These are phyloP conservation scores for Platanista minor DNA, from an alignment of 2,113 vertebrate species.

Conservation along the genomic window DNA sequence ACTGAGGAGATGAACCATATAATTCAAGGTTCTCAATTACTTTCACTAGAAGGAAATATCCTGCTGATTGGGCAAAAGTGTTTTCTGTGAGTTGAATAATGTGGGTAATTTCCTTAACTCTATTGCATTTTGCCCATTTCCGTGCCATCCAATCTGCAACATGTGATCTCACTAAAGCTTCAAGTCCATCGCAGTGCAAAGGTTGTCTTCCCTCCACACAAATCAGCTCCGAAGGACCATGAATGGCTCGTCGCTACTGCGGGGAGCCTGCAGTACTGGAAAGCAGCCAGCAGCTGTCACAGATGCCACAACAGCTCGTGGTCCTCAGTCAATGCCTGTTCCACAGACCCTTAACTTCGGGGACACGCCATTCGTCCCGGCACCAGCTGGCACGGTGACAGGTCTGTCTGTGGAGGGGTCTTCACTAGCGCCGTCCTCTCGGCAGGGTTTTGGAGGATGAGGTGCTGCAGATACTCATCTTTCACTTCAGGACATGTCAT, in stretches of 20 bases:
- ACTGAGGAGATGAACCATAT: neutral
- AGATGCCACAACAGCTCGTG: neutral
- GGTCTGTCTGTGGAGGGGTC: neutral
- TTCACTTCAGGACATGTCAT: conserved; percentile 46
- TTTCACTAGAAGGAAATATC: neutral
- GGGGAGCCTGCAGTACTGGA: neutral
- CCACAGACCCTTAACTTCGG: neutral
- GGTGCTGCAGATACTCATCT: conserved; percentile 26
- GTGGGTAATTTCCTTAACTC: neutral
- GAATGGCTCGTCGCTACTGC: neutral
- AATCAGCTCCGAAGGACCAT: neutral
- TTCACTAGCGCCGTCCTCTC: neutral
- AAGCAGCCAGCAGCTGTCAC: neutral
- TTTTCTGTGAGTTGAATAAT: neutral
- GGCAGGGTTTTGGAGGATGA: neutral
- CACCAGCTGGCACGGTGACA: neutral
- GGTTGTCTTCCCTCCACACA: neutral
- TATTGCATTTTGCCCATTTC: neutral
- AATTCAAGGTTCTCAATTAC: neutral
- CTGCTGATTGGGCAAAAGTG: neutral
- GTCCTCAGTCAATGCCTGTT: neutral
- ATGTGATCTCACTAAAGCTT: neutral
- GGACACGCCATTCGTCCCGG: conserved; percentile 1
- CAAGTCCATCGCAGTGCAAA: neutral
- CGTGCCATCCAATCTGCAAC: neutral